Percentiles rank a stretch among this genome's conserved stretches.
Evolutionary conservation across 37 sponge, comb jelly and placozoan genomes (phyloP).

Genomic region (Corticium candelabrum): DNA sequence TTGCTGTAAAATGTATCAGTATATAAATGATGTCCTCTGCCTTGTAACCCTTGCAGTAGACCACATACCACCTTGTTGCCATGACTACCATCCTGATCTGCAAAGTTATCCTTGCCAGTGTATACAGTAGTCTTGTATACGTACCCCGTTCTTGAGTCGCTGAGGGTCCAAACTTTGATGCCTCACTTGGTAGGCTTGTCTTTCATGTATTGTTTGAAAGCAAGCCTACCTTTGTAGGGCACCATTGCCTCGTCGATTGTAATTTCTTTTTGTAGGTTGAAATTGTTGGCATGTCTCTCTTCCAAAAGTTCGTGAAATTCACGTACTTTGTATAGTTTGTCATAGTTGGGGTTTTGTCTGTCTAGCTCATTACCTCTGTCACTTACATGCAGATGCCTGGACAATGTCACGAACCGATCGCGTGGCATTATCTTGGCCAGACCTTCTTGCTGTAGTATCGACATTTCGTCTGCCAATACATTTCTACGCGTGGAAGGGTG

Average conservation of each 20-base stretch:
- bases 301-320: neutral
- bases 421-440: neutral
- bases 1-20: neutral
- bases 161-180: neutral
- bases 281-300: neutral
- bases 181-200: neutral
- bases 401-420: neutral
- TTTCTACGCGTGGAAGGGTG: neutral
- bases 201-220: neutral
- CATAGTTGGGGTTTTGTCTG: neutral
- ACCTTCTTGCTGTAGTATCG: neutral
- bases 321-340: constrained; percentile 21
- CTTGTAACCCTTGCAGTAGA: neutral
- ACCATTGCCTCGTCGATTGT: neutral
- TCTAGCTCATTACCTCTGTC: neutral
- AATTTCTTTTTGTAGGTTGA: neutral
- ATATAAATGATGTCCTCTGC: neutral
- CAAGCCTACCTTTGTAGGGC: neutral
- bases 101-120: neutral
- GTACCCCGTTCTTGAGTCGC: neutral
- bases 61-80: neutral
- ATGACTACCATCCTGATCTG: neutral
- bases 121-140: neutral
- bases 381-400: neutral
- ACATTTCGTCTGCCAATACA: neutral